Evolutionary conservation across 2,113 vertebrate species (phyloP).

Genomic region (Stercorarius parasiticus): DNA sequence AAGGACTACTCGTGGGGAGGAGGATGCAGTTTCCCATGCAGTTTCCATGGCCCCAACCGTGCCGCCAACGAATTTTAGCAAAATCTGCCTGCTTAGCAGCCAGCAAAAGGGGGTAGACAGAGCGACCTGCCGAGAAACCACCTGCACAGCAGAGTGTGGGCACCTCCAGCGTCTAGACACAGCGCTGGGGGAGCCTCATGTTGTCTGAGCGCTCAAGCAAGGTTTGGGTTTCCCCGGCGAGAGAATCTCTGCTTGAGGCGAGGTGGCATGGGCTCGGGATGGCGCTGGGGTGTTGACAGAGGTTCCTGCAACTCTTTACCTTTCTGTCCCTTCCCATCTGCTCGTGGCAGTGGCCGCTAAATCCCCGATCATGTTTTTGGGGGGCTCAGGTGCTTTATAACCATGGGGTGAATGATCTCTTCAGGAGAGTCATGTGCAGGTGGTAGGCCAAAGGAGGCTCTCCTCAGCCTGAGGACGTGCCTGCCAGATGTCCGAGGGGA

Average conservation of each 20-base stretch:
- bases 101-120: background rate
- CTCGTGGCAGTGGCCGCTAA: accelerated
- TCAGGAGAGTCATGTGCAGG: background rate
- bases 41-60: background rate
- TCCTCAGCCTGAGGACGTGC: background rate
- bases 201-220: background rate
- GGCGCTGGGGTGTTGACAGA: background rate
- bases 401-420: background rate
- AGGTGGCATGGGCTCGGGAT: background rate
- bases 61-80: background rate
- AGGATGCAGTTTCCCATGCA: background rate
- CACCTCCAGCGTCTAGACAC: background rate
- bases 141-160: background rate
- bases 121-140: accelerated
- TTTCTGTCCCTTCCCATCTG: background rate
- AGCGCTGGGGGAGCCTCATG: background rate
- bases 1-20: background rate
- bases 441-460: background rate
- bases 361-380: accelerated
- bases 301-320: background rate
- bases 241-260: background rate
- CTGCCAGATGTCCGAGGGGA: background rate
- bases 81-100: background rate
- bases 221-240: background rate
- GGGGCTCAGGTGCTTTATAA: background rate